A percentile compares a stretch with the other conserved stretches of the same genome.
These are phyloP conservation scores for Eulemur albifrons DNA, from an alignment of 2,797 vertebrate genomes.

Conservation along the genomic window DNA sequence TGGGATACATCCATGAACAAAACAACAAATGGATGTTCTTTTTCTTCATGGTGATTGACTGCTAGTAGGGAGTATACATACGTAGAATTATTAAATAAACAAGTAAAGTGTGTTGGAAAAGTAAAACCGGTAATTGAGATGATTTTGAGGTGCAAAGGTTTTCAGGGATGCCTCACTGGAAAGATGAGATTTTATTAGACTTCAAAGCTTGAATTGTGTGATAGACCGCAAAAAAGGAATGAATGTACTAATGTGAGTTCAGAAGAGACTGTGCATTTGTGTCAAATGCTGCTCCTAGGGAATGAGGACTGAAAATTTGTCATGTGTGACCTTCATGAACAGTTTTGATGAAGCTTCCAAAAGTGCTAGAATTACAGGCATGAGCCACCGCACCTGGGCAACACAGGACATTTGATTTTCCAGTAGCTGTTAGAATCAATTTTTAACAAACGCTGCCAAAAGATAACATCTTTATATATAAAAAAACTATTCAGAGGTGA, in stretches of 20 bases:
- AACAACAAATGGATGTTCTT: not conserved
- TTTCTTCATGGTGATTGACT: not conserved
- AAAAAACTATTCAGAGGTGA: not conserved
- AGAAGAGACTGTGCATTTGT: not conserved
- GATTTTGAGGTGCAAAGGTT: not conserved
- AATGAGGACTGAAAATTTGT: not conserved
- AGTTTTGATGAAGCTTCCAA: not conserved
- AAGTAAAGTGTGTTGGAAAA: not conserved
- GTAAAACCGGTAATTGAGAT: not conserved
- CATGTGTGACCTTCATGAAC: not conserved
- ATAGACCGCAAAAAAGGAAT: not conserved
- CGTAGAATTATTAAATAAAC: not conserved
- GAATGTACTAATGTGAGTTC: not conserved
- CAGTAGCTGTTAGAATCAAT: not conserved
- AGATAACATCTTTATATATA: not conserved
- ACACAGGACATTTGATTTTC: not conserved
- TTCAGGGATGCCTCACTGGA: not conserved
- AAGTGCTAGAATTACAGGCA: no score
- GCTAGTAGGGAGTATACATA: not conserved
- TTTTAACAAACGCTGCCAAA: conserved; percentile 19
- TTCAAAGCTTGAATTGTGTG: not conserved
- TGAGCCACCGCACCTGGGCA: no score
- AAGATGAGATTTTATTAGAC: not conserved
- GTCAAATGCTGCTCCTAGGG: not conserved
- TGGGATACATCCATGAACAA: not conserved